phyloP scores from a whole-genome alignment of 1,140 invertebrate species.

The Monomorium pharaonis region DNA sequence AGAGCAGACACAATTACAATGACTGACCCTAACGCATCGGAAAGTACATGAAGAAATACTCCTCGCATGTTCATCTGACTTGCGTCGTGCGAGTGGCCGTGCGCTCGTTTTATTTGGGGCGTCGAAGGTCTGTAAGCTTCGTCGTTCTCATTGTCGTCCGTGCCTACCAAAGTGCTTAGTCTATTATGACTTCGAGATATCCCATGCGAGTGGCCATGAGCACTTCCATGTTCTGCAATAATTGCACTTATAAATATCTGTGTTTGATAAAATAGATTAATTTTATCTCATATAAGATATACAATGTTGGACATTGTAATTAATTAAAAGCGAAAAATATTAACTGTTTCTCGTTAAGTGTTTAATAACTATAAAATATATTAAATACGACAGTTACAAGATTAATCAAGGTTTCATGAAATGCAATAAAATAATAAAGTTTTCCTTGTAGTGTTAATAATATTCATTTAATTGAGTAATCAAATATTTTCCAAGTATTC shows the following conservation, averaged over 20 bases:
- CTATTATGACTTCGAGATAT: slow-evolving; percentile 87
- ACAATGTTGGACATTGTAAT: background rate
- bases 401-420: background rate
- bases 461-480: background rate
- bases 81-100: slow-evolving; percentile 88
- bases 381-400: background rate
- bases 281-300: slow-evolving; percentile 35
- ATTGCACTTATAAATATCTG: slow-evolving; percentile 38
- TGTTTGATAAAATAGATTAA: slow-evolving; percentile 22
- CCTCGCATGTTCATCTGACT: slow-evolving; percentile 98
- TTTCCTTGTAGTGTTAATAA: background rate
- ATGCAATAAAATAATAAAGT: background rate
- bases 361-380: background rate
- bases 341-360: background rate
- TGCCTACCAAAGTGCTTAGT: slow-evolving; percentile 88
- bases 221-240: slow-evolving; percentile 90
- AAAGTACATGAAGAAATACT: slow-evolving; percentile 98
- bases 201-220: slow-evolving; percentile 91
- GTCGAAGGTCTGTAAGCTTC: slow-evolving; percentile 87
- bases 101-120: slow-evolving; percentile 81
- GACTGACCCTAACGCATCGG: slow-evolving; percentile 97
- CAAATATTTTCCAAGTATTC: background rate
- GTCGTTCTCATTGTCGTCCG: slow-evolving; percentile 93
- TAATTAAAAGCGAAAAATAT: slow-evolving; percentile 7
- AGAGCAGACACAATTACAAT: slow-evolving; percentile 98